Conservation (phyloP, 2,888 invertebrate genomes). For the Drosophila lutescens region DNA sequence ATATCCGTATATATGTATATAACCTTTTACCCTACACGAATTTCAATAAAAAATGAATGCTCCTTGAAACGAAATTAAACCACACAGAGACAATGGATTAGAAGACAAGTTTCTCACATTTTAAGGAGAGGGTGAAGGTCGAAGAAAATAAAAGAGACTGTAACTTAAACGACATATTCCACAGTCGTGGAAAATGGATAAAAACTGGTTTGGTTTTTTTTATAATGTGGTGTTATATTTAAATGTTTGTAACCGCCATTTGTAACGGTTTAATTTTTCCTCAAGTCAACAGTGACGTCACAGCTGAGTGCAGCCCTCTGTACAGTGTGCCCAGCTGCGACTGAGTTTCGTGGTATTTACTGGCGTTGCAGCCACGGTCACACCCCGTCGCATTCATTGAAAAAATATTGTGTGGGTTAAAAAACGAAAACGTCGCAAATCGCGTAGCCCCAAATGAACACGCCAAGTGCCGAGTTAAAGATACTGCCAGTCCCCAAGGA, state of each 20-base stretch:
- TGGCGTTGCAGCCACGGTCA: slow-evolving; percentile 38
- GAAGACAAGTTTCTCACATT: too few species aligned
- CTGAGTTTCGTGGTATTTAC: background rate
- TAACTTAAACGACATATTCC: too few species aligned
- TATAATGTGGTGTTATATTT: too few species aligned
- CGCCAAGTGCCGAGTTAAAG: slow-evolving; percentile 56
- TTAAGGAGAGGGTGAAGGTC: too few species aligned
- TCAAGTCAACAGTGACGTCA: slow-evolving; percentile 2
- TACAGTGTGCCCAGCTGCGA: slow-evolving; percentile 8
- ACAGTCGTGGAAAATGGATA: too few species aligned
- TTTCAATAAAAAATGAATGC: too few species aligned
- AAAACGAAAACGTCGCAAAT: slow-evolving; percentile 36
- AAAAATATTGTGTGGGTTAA: slow-evolving; percentile 54
- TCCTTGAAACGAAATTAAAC: too few species aligned
- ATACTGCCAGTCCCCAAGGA: slow-evolving; percentile 57
- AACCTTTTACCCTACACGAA: too few species aligned
- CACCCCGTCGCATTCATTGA: slow-evolving; percentile 58
- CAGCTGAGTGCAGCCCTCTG: slow-evolving; percentile 22
- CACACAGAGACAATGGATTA: too few species aligned
- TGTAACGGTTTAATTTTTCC: background rate
- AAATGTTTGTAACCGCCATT: background rate
- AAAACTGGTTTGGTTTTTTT: too few species aligned
- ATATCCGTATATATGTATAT: too few species aligned
- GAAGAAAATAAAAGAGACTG: too few species aligned
- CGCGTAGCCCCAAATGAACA: slow-evolving; percentile 39